Evolutionary conservation across 2,113 vertebrate genomes (phyloP).

Genomic region (Nansenia antarctica): DNA sequence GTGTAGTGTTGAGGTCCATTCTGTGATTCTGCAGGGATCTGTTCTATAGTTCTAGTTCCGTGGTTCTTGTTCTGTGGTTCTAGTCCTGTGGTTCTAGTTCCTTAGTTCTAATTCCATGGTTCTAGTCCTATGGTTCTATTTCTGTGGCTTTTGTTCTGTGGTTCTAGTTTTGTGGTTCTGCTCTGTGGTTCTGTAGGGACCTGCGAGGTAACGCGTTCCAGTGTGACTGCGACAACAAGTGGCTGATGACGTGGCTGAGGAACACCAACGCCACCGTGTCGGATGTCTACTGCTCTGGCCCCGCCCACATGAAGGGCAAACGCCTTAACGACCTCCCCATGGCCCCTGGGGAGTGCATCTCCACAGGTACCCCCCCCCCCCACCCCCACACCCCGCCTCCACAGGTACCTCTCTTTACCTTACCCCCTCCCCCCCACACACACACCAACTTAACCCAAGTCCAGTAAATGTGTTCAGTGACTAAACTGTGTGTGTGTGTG

Average conservation of each 20-base stretch:
- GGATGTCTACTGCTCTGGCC: conserved; percentile 88
- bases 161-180: too few species aligned
- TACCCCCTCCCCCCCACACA: not conserved
- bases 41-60: too few species aligned
- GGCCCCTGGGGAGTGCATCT: conserved; percentile 87
- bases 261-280: conserved; percentile 96
- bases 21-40: too few species aligned
- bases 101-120: too few species aligned
- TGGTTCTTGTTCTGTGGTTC: too few species aligned
- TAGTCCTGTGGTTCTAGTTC: too few species aligned
- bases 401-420: not conserved
- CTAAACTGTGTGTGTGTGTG: not conserved
- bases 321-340: conserved; percentile 89
- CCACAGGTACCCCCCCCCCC: conserved; percentile 81
- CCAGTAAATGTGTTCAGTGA: too few species aligned
- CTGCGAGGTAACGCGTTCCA: conserved; percentile 94
- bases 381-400: not conserved
- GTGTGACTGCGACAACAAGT: conserved; percentile 95
- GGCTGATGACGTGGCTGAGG: conserved; percentile 96
- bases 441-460: too few species aligned
- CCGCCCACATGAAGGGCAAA: conserved; percentile 89
- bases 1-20: too few species aligned
- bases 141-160: too few species aligned
- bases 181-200: conserved; percentile 88
- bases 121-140: too few species aligned